Base-by-base conservation (phyloP, 2,113 vertebrate species). In the Lepus europaeus region DNA sequence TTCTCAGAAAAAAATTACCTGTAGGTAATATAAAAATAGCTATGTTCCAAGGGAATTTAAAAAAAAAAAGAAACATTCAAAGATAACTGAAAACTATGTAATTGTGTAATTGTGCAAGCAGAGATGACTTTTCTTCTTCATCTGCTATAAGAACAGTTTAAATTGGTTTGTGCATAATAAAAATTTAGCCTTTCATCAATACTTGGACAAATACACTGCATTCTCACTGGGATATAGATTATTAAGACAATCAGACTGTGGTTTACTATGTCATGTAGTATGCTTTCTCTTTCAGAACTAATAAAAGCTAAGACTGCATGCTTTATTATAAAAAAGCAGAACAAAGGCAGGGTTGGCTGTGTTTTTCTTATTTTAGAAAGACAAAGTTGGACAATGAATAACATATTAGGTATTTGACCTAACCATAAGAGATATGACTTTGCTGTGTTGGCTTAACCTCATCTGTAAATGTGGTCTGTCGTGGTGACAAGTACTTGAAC, bases 131-230 rank as follows among this genome's bases (percentile, higher is more conserved):
- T 96, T 83, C 49, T 78, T 90, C 63, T 89, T 64, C 82, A 90
- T 89, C 90, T 73, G 85, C 94, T 95, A 92, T 90, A 93, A 95
- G 81, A 85, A 92, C 17, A 82, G 31, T 95, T 94, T 95, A 95
- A 92, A 89, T 95, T 86, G 90, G 51, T 79, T 95, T 84, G 49
- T 86, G 31, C 82, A 83, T 90, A 94, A 96, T 95, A 93, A 96
- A 97, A 95, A 83, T 87, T 89, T 92, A 96, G 92, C 53, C 85
- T 96, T 93, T 93, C 53, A 86, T 94, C 90, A 96, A 96, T 96
- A 95, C 73, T 93, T 92, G 87, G 29, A 93, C 93, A 94, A 96
- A 91, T 94, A 91, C 92, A 84, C 70, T 77, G 56, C 10, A 56
- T 39, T 31, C 56, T 95, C 76, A 59, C 23, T 80, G 83, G 72